Evolutionary conservation across 2,113 vertebrate genomes (phyloP), one percentile per base, ranked within the genome.

Genomic region (Calonectris borealis): DNA sequence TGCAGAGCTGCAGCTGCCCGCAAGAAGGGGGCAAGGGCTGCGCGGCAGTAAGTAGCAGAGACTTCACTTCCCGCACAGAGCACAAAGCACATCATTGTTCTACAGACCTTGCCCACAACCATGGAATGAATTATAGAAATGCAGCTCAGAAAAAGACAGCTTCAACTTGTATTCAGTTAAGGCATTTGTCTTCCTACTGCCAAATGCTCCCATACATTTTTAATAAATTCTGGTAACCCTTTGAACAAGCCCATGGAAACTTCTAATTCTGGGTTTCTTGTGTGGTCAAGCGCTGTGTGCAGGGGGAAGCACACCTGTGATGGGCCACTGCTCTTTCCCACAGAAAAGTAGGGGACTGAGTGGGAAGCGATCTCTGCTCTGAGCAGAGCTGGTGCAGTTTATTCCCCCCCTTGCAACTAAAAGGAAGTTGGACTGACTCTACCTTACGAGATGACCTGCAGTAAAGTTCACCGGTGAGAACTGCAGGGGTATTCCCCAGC

Each of bases 61-160:
- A n/a, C 78, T 81, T 84, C 2, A 2, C 46, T 46, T 78, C 55
- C 65, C 0, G 0, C 26, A 36, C 14, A 16, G 69, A 88, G 72
- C 76, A 86, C 81, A 95, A 91, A 85, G 73, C 25, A 10, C n/a
- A 57, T 12, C 61, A n/a, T 40, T 95, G 87, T 95, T 84, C 52
- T 24, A 29, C 61, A 86, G 68, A 64, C 34, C 22, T 7, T 48
- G n/a, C n/a, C 49, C 64, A 72, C 44, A 55, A 25, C 5, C 69
- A 7, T 49, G 34, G 29, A 91, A 49, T 32, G 27, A 91, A 75
- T 5, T 68, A 10, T 10, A 82, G 78, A 95, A 95, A 72, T 72
- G 32, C 57, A 46, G 36, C 65, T 82, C 48, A 64, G 40, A 65
- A 90, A 71, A 76, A 85, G 38, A 51, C 61, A 79, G 40, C 26